phyloP scores from a whole-genome alignment of 2,113 vertebrate species.

The Paedocypris sp. region DNA sequence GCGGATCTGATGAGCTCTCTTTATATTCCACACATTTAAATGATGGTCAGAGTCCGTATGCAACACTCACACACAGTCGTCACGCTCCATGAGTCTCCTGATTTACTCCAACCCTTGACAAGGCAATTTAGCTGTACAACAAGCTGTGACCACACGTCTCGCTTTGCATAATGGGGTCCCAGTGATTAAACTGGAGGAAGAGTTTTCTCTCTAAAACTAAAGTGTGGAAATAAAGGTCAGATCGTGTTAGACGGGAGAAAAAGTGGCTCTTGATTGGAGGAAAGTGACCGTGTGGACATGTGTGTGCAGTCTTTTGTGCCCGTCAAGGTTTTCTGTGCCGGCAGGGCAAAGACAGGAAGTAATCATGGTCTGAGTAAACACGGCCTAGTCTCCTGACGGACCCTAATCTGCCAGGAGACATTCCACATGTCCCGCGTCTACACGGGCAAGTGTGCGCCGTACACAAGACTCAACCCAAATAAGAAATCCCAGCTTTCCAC shows the following conservation, averaged over 20 bases:
- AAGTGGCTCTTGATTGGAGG: background rate
- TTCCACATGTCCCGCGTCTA: constrained; percentile 50
- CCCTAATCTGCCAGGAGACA: constrained; percentile 60
- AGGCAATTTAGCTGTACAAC: constrained; percentile 33
- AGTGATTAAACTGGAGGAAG: background rate
- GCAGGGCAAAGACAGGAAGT: constrained; percentile 62
- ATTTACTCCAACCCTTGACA: constrained; percentile 38
- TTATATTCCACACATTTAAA: constrained; percentile 68
- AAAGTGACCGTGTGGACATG: constrained; percentile 15
- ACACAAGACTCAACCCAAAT: constrained; percentile 43
- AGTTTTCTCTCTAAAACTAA: background rate
- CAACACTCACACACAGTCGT: background rate
- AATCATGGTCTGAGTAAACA: constrained; percentile 66
- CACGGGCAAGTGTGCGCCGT: background rate
- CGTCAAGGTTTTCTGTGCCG: constrained; percentile 9
- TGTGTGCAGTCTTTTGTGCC: constrained; percentile 21
- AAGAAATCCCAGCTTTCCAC: constrained; percentile 4
- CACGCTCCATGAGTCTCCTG: constrained; percentile 27
- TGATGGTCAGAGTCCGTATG: constrained; percentile 43
- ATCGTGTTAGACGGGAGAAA: background rate
- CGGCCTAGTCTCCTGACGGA: constrained; percentile 51
- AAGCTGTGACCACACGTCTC: constrained; percentile 22
- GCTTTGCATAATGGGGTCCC: constrained; percentile 35
- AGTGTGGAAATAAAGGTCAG: constrained; percentile 3
- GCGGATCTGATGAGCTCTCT: constrained; percentile 64